Percentiles rank a stretch among this genome's conserved stretches.
phyloP scores from a whole-genome alignment of 2,113 vertebrate genomes.

The Daphoenositta chrysoptera region DNA sequence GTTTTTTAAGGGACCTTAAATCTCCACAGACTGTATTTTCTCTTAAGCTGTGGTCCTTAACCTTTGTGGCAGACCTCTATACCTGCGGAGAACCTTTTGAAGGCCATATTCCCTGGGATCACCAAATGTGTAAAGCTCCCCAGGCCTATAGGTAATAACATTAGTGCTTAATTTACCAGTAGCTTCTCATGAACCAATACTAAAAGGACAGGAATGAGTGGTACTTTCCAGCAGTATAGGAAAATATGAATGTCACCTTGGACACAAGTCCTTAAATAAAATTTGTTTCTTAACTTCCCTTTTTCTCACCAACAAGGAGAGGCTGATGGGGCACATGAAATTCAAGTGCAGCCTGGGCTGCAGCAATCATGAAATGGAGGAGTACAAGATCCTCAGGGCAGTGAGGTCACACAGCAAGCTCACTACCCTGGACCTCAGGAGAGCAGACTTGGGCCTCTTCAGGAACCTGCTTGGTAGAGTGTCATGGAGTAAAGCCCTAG shows the following conservation, averaged over 20 bases:
- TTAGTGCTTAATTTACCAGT: not conserved
- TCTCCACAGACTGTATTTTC: not conserved
- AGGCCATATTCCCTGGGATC: not conserved
- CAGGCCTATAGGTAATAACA: accelerated
- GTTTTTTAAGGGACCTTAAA: not conserved
- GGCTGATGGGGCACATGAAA: not conserved
- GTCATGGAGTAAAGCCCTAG: not conserved
- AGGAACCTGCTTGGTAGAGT: not conserved
- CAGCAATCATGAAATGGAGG: not conserved
- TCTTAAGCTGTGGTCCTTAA: not conserved
- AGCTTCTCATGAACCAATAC: not conserved
- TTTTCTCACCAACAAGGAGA: not conserved
- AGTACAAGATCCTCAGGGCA: not conserved
- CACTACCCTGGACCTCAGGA: not conserved
- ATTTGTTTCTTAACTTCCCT: not conserved
- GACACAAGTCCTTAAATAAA: not conserved
- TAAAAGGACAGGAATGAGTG: not conserved
- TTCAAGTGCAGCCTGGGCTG: not conserved
- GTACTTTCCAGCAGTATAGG: not conserved
- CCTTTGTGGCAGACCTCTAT: not conserved
- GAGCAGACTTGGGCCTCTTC: not conserved
- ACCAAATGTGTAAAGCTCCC: not conserved
- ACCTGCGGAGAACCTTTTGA: not conserved
- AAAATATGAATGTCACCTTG: not conserved
- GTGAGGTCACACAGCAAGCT: not conserved